Percentiles rank a stretch among this genome's conserved stretches.
Conservation (phyloP, 2,888 invertebrate genomes). For the Caenorhabditis parvicauda region DNA sequence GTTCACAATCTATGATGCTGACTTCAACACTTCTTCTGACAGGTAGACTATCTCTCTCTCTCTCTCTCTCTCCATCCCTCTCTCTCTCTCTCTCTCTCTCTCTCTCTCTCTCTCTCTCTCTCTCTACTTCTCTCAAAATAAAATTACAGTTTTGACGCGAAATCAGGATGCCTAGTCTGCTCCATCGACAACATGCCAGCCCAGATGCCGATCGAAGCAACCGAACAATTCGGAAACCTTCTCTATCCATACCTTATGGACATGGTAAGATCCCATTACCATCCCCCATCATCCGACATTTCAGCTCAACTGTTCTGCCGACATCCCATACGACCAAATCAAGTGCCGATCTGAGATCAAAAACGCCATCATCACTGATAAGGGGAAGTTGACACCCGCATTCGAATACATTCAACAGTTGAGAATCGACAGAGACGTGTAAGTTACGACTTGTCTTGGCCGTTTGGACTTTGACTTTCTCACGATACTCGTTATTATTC, state of each 20-base stretch:
- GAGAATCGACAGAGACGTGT: conserved; percentile 65
- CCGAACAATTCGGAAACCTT: conserved; percentile 93
- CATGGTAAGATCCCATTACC: conserved; percentile 68
- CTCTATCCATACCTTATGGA: conserved; percentile 84
- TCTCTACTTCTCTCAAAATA: background rate
- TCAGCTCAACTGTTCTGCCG: conserved; percentile 56
- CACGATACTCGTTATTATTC: too few relatives aligned
- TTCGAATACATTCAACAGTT: conserved; percentile 92
- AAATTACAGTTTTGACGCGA: conserved; percentile 51
- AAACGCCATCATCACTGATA: conserved; percentile 88
- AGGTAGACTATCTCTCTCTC: conserved; percentile 72
- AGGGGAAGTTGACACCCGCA: conserved; percentile 84
- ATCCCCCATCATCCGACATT: conserved; percentile 5
- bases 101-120: background rate
- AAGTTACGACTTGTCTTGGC: conserved; percentile 8
- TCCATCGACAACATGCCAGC: conserved; percentile 99
- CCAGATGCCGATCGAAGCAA: conserved; percentile 91
- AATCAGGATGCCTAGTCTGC: conserved; percentile 87
- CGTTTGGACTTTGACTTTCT: too few relatives aligned
- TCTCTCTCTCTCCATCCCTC: too few relatives aligned
- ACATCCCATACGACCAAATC: conserved; percentile 52
- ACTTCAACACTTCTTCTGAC: conserved; percentile 92
- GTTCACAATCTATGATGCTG: conserved; percentile 98
- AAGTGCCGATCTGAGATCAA: conserved; percentile 63
- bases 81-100: too few relatives aligned